Conservation (phyloP, 2,888 invertebrate species). For the Cataglyphis altisquamis region DNA sequence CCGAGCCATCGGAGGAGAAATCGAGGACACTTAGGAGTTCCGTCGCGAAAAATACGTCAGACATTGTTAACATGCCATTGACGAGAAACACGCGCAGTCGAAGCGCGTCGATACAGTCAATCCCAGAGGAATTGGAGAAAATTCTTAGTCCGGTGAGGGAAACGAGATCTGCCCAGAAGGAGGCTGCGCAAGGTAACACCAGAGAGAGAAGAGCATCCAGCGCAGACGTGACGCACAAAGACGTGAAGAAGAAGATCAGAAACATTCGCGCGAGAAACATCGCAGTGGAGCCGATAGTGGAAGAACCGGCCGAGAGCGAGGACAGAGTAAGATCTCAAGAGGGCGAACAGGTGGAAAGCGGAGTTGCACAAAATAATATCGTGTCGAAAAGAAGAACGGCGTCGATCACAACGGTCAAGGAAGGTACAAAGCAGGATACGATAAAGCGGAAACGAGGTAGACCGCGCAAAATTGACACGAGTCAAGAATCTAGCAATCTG, state of each 20-base stretch:
- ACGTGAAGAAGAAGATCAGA: conserved; percentile 71
- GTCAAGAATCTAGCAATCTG: conserved; percentile 63
- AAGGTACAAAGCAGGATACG: not conserved
- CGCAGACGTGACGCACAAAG: conserved; percentile 71
- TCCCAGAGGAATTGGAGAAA: conserved; percentile 80
- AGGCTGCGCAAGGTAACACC: conserved; percentile 32
- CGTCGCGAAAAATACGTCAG: not conserved
- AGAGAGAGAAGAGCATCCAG: conserved; percentile 79
- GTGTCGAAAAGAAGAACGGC: conserved; percentile 71
- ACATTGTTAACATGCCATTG: conserved; percentile 61
- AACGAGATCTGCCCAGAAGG: conserved; percentile 50
- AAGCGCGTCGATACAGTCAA: conserved; percentile 77
- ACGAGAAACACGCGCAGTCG: conserved; percentile 74
- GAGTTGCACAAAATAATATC: conserved; percentile 36
- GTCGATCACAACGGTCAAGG: conserved; percentile 55
- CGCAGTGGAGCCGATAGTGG: conserved; percentile 69
- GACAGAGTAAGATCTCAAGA: not conserved
- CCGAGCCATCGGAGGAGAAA: not conserved
- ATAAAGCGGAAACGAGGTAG: conserved; percentile 66
- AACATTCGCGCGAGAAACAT: conserved; percentile 69
- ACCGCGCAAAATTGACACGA: conserved; percentile 66
- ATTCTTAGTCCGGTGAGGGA: conserved; percentile 60
- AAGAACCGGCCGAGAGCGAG: conserved; percentile 69
- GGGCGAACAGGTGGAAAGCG: conserved; percentile 36
- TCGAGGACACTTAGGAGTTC: not conserved